Percentiles rank a stretch among this genome's conserved stretches.
Evolutionary conservation across 2,888 invertebrate genomes (phyloP).

Genomic region (Matsumyia berberina): DNA sequence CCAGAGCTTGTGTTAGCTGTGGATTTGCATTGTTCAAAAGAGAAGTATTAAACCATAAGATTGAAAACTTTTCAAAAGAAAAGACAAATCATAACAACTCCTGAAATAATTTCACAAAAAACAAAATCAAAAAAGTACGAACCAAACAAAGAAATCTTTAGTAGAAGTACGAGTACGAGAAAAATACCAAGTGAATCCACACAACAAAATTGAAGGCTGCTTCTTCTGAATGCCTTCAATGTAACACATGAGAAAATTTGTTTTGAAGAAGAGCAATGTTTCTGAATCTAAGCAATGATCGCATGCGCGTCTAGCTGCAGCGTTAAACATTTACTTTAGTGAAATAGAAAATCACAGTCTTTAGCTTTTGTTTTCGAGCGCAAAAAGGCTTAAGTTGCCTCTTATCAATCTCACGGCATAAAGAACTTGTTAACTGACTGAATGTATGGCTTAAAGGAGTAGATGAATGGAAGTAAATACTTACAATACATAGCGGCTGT

Average conservation of each 20-base stretch:
- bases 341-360: conserved; percentile 39
- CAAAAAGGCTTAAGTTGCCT: conserved; percentile 54
- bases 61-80: conserved; percentile 18
- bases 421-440: conserved; percentile 15
- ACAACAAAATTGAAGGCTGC: conserved; percentile 19
- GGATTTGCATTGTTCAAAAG: conserved; percentile 83
- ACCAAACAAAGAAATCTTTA: background rate
- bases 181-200: conserved; percentile 27
- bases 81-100: background rate
- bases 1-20: conserved; percentile 85
- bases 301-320: conserved; percentile 73
- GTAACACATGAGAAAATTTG: background rate
- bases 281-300: conserved; percentile 53
- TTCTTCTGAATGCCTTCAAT: conserved; percentile 5
- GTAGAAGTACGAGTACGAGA: background rate
- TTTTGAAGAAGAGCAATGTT: conserved; percentile 15
- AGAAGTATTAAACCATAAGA: conserved; percentile 47
- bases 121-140: too few relatives aligned
- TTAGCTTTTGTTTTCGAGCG: conserved; percentile 53
- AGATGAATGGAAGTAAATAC: conserved; percentile 77
- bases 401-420: conserved; percentile 30
- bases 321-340: conserved; percentile 50
- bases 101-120: conserved; percentile 2
- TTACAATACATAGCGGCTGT: conserved; percentile 84
- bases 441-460: conserved; percentile 43